These are phyloP conservation scores for Bombus superbus DNA, from an alignment of 1,140 invertebrate genomes.

Conservation along the genomic window DNA sequence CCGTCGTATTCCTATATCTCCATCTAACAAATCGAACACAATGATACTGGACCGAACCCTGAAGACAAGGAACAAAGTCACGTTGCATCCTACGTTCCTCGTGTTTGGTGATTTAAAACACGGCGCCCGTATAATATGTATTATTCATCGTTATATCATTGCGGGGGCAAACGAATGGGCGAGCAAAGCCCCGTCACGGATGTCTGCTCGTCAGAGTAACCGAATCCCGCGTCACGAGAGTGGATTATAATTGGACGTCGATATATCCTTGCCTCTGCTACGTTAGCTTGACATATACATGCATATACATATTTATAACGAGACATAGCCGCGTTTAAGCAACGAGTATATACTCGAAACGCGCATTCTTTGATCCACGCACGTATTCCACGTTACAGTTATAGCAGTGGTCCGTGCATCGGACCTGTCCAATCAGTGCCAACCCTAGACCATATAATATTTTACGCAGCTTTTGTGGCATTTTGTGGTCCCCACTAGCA, in stretches of 20 bases:
- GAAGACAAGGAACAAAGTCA: neutral
- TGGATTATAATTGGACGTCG: slow-evolving; percentile 71
- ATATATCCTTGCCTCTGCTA: slow-evolving; percentile 63
- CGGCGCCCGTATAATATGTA: slow-evolving; percentile 56
- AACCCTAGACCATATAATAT: slow-evolving; percentile 61
- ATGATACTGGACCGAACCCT: neutral
- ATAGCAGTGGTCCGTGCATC: neutral
- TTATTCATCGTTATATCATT: slow-evolving; percentile 62
- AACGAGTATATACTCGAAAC: slow-evolving; percentile 29
- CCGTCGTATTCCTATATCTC: neutral
- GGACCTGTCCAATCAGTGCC: slow-evolving; percentile 63
- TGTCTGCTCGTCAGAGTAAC: slow-evolving; percentile 61
- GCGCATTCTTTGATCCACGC: slow-evolving; percentile 68
- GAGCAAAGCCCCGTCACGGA: slow-evolving; percentile 53
- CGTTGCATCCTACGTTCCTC: neutral
- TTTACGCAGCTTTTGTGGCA: slow-evolving; percentile 65
- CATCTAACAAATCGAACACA: neutral
- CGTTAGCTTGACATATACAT: neutral
- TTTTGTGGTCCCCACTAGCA: slow-evolving; percentile 39
- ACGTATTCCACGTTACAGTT: slow-evolving; percentile 63
- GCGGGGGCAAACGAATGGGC: slow-evolving; percentile 30
- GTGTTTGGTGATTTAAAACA: slow-evolving; percentile 47
- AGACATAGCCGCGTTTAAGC: slow-evolving; percentile 62
- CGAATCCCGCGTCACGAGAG: slow-evolving; percentile 67
- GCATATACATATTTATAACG: slow-evolving; percentile 66